Base-by-base conservation (phyloP, 2,888 invertebrate genomes). In the Steinernema hermaphroditum region DNA sequence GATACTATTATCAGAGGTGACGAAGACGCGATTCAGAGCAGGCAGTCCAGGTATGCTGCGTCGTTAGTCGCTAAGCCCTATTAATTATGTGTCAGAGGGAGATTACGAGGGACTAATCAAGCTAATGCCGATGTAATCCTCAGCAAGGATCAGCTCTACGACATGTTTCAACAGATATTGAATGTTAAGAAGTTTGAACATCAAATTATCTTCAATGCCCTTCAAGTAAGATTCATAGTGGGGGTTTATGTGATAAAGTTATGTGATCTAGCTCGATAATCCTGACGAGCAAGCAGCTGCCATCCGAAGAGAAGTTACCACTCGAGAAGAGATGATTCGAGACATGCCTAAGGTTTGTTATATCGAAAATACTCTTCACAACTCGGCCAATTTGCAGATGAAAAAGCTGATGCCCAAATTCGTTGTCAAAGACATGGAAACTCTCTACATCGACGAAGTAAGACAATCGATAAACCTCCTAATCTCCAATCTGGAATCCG, bases 381-480 rank as follows among this genome's bases (percentile, higher is more conserved):
- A 22, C n/a, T n/a, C 0, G 19, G 1, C 27, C n/a, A n/a, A n/a
- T n/a, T 72, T 78, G 68, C 72, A 94, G 93, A 95, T 96, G 89
- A 92, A 94, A 84, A 94, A 95, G 89, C 89, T 96, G 86, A 94
- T 96, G 94, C 98, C 98, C 82, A 96, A 94, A 90, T 98, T 98
- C 90, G 96, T 98, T 79, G 91, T 99, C 83, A 99, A 99, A 91
- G 98, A 99, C 90, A 98, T 98, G 98, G 98, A 98, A 90, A 94
- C 94, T 71, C 91, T 99, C 87, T 98, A 96, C 90, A 93, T 97
- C 86, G 98, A 99, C 90, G 98, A 98, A 89, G 90, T 96, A 86
- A 94, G 96, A 89, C 92, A 96, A 75, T 94, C 96, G 80, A 96
- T 99, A 88, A 97, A 96, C 89, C 91, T 95, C 84, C 90, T 99